Evolutionary conservation across 2,888 invertebrate genomes (phyloP), one percentile per base, ranked within the genome.

Genomic region (Sesia bembeciformis): DNA sequence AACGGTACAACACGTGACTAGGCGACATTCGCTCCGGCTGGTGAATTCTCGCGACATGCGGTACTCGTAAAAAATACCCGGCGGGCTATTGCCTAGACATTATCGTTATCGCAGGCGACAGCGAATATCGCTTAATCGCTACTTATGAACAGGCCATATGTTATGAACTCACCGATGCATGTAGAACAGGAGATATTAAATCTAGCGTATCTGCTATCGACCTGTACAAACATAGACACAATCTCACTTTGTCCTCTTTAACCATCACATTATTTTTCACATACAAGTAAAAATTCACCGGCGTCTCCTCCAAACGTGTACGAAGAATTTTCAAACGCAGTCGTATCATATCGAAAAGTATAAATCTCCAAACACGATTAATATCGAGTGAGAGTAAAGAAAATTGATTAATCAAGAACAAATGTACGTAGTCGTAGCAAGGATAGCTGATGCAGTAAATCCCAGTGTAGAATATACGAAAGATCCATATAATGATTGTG

Each of bases 281-380:
- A 39, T 83, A 84, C 51, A 86, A 71, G 58, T 82, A 86, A 65
- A 60, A 75, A 59, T 77, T 70, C 39, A 74, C 71, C 0, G 77
- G 74, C 43, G 63, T 60, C 56, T 87, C 86, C 53, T 79, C 74
- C 43, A 88, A 60, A 52, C 85, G 70, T 39, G 65, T 52, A 0
- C 83, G 72, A 0, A 88, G 68, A 3, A 78, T 60, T 52, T 70
- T 76, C 40, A 88, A 65, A 42, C 88, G 72, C 59, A 74, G 76
- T 40, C 84, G 68, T 8, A 86, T 63, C 5, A 73, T 64, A 59
- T 85, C 79, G 50, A 83, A 78, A 7, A 87, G 42, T 7, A 77
- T 62, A 55, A 77, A 83, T 46, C 88, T 68, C 87, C 85, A 87
- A 0, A 83, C 78, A 57, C 87, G 66, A 61, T 76, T 82, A 3